Percentiles rank a stretch among this genome's conserved stretches.
phyloP scores from a whole-genome alignment of 2,113 vertebrate genomes.

The Empidonax alnorum region DNA sequence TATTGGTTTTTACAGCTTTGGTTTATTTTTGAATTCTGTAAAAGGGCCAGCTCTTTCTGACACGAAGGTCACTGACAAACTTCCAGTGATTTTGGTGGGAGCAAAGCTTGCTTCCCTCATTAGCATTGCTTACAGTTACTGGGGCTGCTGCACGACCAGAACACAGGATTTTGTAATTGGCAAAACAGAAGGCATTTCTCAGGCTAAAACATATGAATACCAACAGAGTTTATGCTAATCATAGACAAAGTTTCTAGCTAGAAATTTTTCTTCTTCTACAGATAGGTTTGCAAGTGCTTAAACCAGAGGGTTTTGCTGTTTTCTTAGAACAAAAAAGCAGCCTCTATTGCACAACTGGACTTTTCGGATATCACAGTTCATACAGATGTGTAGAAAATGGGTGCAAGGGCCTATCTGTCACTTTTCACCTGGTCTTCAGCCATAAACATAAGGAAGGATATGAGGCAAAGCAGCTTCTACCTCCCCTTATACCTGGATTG shows the following conservation, averaged over 20 bases:
- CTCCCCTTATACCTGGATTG: background rate
- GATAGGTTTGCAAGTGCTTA: background rate
- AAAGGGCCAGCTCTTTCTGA: background rate
- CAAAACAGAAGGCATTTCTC: background rate
- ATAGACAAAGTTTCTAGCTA: background rate
- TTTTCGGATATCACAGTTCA: background rate
- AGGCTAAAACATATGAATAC: background rate
- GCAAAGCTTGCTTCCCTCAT: background rate
- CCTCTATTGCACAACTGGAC: background rate
- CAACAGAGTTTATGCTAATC: background rate
- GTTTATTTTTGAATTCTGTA: slow-evolving; percentile 11
- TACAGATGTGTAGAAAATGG: background rate
- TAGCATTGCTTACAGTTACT: background rate
- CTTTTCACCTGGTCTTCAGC: background rate
- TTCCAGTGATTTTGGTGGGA: background rate
- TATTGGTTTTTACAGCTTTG: background rate
- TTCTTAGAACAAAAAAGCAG: background rate
- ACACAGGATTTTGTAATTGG: background rate
- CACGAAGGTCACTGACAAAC: background rate
- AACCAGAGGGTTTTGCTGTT: background rate
- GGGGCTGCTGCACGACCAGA: background rate
- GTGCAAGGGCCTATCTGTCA: background rate
- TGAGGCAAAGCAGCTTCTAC: background rate
- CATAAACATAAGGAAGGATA: background rate
- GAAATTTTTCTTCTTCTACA: background rate